These are phyloP conservation scores for Agriopis leucophaearia DNA, from an alignment of 2,888 invertebrate species.

Conservation along the genomic window DNA sequence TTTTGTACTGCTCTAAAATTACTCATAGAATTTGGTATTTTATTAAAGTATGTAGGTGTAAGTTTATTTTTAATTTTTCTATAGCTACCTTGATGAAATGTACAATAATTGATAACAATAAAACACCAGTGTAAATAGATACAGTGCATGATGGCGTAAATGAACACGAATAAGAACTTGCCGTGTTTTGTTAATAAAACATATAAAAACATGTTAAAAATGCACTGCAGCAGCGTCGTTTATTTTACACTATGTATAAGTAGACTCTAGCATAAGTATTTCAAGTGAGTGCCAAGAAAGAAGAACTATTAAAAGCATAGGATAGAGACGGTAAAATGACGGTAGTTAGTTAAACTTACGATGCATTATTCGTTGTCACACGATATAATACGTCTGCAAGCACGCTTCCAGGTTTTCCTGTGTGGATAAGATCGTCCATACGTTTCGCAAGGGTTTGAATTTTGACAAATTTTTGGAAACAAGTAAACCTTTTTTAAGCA, in stretches of 20 bases:
- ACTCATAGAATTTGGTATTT: too few relatives aligned
- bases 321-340: slow-evolving; percentile 8
- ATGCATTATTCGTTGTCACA: slow-evolving; percentile 21
- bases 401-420: slow-evolving; percentile 32
- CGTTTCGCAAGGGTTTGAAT: slow-evolving; percentile 17
- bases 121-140: slow-evolving; percentile 10
- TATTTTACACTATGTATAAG: slow-evolving; percentile 4
- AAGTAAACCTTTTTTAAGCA: background rate
- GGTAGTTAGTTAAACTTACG: slow-evolving; percentile 28
- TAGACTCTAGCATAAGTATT: background rate
- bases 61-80: background rate
- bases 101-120: background rate
- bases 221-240: slow-evolving; percentile 9
- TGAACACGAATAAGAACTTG: background rate
- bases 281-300: background rate
- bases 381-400: slow-evolving; percentile 29
- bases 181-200: slow-evolving; percentile 17
- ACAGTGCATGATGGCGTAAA: slow-evolving; percentile 10
- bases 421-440: slow-evolving; percentile 28
- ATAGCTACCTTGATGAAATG: background rate
- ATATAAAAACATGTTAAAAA: slow-evolving; percentile 12
- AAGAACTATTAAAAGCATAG: slow-evolving; percentile 6
- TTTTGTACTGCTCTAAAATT: too few relatives aligned
- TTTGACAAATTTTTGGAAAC: background rate
- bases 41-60: too few relatives aligned